Conservation (phyloP, 2,888 invertebrate genomes). For the Andrena praecox region DNA sequence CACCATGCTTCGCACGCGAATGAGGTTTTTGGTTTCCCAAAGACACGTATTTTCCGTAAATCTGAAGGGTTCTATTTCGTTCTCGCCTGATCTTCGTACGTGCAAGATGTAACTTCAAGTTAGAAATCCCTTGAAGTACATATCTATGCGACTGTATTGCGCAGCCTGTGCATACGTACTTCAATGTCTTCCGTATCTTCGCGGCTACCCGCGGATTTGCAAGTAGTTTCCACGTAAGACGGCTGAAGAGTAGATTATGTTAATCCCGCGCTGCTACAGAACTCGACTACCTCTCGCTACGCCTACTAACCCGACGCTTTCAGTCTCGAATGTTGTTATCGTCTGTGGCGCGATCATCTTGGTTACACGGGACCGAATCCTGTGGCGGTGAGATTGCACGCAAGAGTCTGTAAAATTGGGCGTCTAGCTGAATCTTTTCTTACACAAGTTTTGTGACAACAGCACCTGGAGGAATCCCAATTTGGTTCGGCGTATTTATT, state of each 20-base stretch:
- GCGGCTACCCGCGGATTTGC: slow-evolving; percentile 48
- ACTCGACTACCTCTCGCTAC: slow-evolving; percentile 52
- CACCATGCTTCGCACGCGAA: not conserved
- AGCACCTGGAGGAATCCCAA: too few relatives aligned
- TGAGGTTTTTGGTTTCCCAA: slow-evolving; percentile 9
- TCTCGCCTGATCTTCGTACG: slow-evolving; percentile 22
- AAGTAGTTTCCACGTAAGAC: slow-evolving; percentile 59
- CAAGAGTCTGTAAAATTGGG: too few relatives aligned
- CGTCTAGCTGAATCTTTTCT: too few relatives aligned
- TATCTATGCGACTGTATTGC: slow-evolving; percentile 19
- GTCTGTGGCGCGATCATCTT: slow-evolving; percentile 11
- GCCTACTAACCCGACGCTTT: slow-evolving; percentile 28
- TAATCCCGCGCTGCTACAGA: slow-evolving; percentile 47
- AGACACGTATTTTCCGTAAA: slow-evolving; percentile 51
- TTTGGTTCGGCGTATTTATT: too few relatives aligned
- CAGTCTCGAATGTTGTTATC: slow-evolving; percentile 19
- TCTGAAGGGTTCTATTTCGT: slow-evolving; percentile 30
- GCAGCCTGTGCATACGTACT: slow-evolving; percentile 18
- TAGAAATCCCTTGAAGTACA: slow-evolving; percentile 18
- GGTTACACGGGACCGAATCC: not conserved
- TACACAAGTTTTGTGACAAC: too few relatives aligned
- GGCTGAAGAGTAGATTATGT: slow-evolving; percentile 62
- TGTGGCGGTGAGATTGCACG: too few relatives aligned
- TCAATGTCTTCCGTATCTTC: slow-evolving; percentile 41
- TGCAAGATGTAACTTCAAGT: slow-evolving; percentile 55